These are phyloP conservation scores for Sus cebifrons DNA, from an alignment of 2,797 vertebrate genomes.

Conservation along the genomic window DNA sequence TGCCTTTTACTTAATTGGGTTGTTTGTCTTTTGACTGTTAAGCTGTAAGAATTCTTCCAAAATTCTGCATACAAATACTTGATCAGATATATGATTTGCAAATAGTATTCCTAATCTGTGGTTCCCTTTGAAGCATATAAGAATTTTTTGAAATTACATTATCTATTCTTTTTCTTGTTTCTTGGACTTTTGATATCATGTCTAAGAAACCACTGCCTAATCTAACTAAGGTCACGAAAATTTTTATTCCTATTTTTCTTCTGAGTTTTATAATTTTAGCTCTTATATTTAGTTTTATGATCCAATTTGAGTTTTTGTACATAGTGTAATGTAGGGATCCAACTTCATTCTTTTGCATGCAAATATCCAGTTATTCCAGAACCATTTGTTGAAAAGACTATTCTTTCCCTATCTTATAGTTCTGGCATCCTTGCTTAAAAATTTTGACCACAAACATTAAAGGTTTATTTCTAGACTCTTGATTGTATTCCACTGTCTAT, in stretches of 20 bases:
- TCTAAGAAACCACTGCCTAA: conserved; percentile 18
- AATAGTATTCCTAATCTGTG: conserved; percentile 28
- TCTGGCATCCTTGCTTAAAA: background rate
- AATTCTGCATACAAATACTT: background rate
- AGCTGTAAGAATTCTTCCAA: conserved; percentile 21
- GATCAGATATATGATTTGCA: conserved; percentile 15
- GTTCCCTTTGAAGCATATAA: conserved; percentile 16
- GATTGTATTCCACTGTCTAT: background rate
- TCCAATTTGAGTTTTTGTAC: background rate
- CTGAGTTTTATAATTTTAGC: background rate
- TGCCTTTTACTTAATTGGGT: background rate
- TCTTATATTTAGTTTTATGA: background rate
- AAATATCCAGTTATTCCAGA: background rate
- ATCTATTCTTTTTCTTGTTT: background rate
- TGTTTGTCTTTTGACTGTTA: background rate
- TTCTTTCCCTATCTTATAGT: conserved; percentile 20
- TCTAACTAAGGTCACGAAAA: background rate
- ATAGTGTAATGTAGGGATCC: background rate
- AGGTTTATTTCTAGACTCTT: conserved; percentile 22
- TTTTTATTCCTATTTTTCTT: conserved; percentile 14
- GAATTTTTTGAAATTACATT: background rate
- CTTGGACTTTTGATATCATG: background rate
- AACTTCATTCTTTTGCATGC: background rate
- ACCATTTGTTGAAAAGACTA: conserved; percentile 28
- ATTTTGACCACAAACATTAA: background rate